Conservation (phyloP, 2,797 vertebrate species). For the Staurois parvus region DNA sequence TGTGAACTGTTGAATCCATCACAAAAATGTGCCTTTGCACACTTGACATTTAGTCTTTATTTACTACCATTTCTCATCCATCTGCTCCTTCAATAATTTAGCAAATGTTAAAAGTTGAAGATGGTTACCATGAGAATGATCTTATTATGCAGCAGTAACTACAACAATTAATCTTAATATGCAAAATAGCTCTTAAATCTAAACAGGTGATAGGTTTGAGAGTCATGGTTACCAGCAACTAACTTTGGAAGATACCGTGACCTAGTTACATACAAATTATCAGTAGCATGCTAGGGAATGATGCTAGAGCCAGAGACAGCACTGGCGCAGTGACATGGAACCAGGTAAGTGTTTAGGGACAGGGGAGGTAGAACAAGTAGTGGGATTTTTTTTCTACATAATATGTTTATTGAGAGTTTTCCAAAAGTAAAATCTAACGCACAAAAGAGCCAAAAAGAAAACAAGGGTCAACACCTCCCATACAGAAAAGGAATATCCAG, state of each 20-base stretch:
- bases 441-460: too few species aligned
- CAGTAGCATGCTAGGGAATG: too few species aligned
- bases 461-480: too few species aligned
- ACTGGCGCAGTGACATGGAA: too few species aligned
- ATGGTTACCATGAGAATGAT: slow-evolving; percentile 1
- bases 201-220: not conserved
- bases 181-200: not conserved
- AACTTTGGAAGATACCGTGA: too few species aligned
- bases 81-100: slow-evolving; percentile 30
- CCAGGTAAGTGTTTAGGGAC: too few species aligned
- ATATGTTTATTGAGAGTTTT: too few species aligned
- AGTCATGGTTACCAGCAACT: not conserved
- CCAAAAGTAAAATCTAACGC: too few species aligned
- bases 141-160: not conserved
- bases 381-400: too few species aligned
- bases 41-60: slow-evolving; percentile 37
- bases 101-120: slow-evolving; percentile 15
- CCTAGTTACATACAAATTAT: not conserved
- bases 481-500: too few species aligned
- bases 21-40: not conserved
- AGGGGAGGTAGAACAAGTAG: too few species aligned
- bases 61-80: slow-evolving; percentile 5
- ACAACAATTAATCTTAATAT: not conserved
- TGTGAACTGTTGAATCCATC: not conserved
- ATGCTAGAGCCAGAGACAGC: too few species aligned